Evolutionary conservation across 2,797 vertebrate genomes (phyloP).

Genomic region (Menidia menidia): DNA sequence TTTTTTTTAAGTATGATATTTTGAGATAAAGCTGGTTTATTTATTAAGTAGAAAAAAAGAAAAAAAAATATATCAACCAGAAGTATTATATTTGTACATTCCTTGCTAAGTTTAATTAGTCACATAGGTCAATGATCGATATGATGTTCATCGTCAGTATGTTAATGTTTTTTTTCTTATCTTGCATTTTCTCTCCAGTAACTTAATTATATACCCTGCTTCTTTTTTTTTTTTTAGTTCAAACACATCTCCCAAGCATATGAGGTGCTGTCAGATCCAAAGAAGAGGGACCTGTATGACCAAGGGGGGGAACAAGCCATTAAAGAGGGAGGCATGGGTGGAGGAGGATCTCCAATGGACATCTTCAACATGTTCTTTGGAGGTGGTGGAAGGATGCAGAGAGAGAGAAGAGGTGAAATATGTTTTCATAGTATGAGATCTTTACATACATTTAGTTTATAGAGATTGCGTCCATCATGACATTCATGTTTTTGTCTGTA

Average conservation of each 20-base stretch:
- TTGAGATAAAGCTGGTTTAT: too few species aligned
- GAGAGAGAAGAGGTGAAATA: conserved; percentile 92
- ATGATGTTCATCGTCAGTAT: background rate
- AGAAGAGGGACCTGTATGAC: conserved; percentile 96
- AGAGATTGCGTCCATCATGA: background rate
- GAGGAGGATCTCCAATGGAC: conserved; percentile 93
- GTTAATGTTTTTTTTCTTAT: background rate
- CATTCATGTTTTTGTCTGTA: conserved; percentile 45
- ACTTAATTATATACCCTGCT: conserved; percentile 8
- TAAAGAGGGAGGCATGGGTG: conserved; percentile 92
- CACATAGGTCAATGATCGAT: background rate
- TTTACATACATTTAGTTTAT: background rate
- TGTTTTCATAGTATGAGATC: background rate
- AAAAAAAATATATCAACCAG: too few species aligned
- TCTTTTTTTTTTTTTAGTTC: conserved; percentile 83
- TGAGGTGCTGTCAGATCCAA: conserved; percentile 95
- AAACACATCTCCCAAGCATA: conserved; percentile 98
- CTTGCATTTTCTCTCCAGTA: background rate
- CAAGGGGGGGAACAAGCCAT: conserved; percentile 98
- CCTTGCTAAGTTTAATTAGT: too few species aligned
- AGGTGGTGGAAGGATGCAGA: conserved; percentile 93
- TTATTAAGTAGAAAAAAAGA: too few species aligned
- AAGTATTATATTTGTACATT: too few species aligned
- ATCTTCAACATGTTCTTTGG: conserved; percentile 99
- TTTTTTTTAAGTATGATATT: background rate